Base-by-base conservation (phyloP, 2,888 invertebrate genomes). In the Macrosiphum euphorbiae region DNA sequence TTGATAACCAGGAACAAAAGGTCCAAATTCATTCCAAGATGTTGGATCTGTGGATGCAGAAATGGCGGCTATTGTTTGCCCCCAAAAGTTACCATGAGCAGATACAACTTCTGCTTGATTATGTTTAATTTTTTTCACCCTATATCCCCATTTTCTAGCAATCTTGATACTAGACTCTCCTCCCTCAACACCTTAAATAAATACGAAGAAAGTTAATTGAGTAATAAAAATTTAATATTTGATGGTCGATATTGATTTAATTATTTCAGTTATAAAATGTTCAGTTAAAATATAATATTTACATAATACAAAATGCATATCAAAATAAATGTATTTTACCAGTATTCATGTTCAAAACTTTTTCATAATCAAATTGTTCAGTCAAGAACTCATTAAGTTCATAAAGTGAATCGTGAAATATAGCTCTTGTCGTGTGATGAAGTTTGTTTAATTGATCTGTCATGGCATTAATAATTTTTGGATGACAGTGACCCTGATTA, bases 1-100 rank as follows among this genome's bases (percentile, higher is more conserved):
- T 94, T 97, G 96, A 96, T 98, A 99, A 55, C 99, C 98, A 0
- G 99, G 98, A 98, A 99, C 98, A 96, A 97, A 99, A 0, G 99
- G 99, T 0, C 99, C 99, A 95, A 98, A 99, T n/a, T 98, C 98
- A 52, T 96, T 96, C 95, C 97, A 99, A 95, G 98, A 98, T 28
- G 96, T 96, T 0, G 99, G 98, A 96, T 99, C 99, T 0, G 98
- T 98, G 1, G 99, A 99, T 10, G 98, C 97, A 0, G 99, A 99
- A 78, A 98, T 96, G 0, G 99, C 99, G 0, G 98, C 97, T 95
- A 99, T 95, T 0, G 99, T 99, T 92, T 99, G 97, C 1, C 99
- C 99, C 99, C 99, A 99, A 96, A 99, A 99, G 96, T 99, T 99
- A 87, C 98, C 98, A 94, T 98, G 97, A 0, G 98, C 99, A 96